Evolutionary conservation across 2,888 invertebrate genomes (phyloP), one percentile per base, ranked within the genome.

Genomic region (Carpatolechia fugitivella): DNA sequence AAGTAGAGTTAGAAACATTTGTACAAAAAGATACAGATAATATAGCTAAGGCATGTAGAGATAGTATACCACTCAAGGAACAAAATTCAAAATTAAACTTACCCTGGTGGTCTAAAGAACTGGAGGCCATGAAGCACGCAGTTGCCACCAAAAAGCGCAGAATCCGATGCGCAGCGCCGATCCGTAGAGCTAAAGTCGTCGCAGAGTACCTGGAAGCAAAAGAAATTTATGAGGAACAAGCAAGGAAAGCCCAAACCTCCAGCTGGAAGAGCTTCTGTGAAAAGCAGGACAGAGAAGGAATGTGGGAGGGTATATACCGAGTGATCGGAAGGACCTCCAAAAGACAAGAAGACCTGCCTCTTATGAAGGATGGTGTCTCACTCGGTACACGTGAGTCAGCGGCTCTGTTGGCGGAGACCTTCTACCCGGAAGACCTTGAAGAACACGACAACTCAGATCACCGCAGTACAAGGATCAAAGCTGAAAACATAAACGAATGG

Each of bases 21-120:
- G 33, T 33, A 16, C 16, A 31, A 1, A 18, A 3, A 14, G 10
- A 30, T 8, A 33, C 16, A 3, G 10, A 14, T 1, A 8, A 11
- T 0, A n/a, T 48, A 14, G n/a, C 10, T 35, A n/a, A 49, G 10
- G 3, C 49, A n/a, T 20, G 49, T 8, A 36, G 3, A n/a, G 6
- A 18, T 4, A 6, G 33, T 0, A 49, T 49, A 7, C 49, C 49
- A 2, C 11, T 11, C 8, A 48, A 33, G n/a, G 24, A 35, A 8
- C 1, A n/a, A n/a, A 38, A 1, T 8, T 8, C 20, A 20, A 40
- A 13, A 16, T 8, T 52, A 3, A 40, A 13, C 14, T 1, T 52
- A 16, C 51, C 51, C 29, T 52, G 51, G 51, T 52, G 51, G 51
- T 36, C 49, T 11, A 20, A 49, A 0, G 49, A 35, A 6, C 24